These are phyloP conservation scores for Dilophus febrilis DNA, from an alignment of 2,888 invertebrate genomes.

Conservation along the genomic window DNA sequence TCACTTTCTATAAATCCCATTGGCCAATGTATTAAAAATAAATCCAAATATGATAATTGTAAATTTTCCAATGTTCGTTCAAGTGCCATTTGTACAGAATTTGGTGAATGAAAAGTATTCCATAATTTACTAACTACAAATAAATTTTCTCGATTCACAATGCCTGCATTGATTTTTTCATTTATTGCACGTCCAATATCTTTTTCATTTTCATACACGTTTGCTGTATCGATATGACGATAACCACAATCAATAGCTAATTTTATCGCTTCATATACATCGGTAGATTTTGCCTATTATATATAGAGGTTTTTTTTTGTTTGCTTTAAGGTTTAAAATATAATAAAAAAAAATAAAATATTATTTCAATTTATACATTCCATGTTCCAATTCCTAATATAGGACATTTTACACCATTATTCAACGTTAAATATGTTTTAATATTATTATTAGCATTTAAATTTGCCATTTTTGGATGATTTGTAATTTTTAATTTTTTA, in stretches of 20 bases:
- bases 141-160: constrained; percentile 35
- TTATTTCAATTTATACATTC: constrained; percentile 33
- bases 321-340: neutral
- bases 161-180: neutral
- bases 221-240: constrained; percentile 25
- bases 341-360: neutral
- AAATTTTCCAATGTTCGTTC: constrained; percentile 45
- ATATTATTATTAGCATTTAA: no score
- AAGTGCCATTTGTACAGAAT: constrained; percentile 31
- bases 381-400: constrained; percentile 51
- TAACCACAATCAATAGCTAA: neutral
- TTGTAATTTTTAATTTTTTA: no score
- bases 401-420: constrained; percentile 39
- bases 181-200: neutral
- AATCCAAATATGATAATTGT: constrained; percentile 34
- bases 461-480: no score
- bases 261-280: neutral
- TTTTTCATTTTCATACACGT: neutral
- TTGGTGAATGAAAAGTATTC: constrained; percentile 37
- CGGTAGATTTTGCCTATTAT: neutral
- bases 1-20: constrained; percentile 44
- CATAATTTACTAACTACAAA: constrained; percentile 54
- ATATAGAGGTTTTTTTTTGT: neutral
- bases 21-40: constrained; percentile 78
- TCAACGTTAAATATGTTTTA: no score